Base-by-base conservation (phyloP, 2,888 invertebrate species). In the Lampropteryx suffumata region DNA sequence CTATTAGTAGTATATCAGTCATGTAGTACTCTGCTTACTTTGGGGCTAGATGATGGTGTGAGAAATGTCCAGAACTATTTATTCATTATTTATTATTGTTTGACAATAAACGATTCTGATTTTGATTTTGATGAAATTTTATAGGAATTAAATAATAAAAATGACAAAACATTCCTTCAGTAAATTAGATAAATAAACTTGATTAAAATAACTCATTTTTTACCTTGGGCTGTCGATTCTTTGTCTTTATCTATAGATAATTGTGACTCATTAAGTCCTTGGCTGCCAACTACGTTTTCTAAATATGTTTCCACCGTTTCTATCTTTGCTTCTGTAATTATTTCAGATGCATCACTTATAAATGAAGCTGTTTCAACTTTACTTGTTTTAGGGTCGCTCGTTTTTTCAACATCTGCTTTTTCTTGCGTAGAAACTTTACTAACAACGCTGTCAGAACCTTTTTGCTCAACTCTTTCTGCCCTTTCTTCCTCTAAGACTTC, bases 161-260 rank as follows among this genome's bases (percentile, higher is more conserved):
- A 3, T 17, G 2, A 17, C 17, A 17, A 17, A 17, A 17, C 17
- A 17, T n/a, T n/a, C n/a, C n/a, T n/a, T n/a, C n/a, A n/a, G n/a
- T n/a, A n/a, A n/a, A n/a, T n/a, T n/a, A n/a, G n/a, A n/a, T n/a
- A n/a, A n/a, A n/a, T n/a, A n/a, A n/a, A n/a, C n/a, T n/a, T n/a
- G n/a, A n/a, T n/a, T n/a, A n/a, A n/a, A n/a, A n/a, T n/a, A n/a
- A n/a, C n/a, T n/a, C n/a, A n/a, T n/a, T n/a, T n/a, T n/a, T n/a
- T 48, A 51, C 51, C 46, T 50, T 48, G 48, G 21, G 24, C 12
- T 26, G 30, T n/a, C 11, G 28, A 17, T 17, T 28, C 33, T 41
- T 51, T 41, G 33, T 39, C 12, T 17, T 27, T 39, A 14, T 42
- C 41, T 13, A 50, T 29, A 0, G 54, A 50, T 32, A 52, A 17